Base-by-base conservation (phyloP, 2,113 vertebrate genomes). In the Anolis sagrei region DNA sequence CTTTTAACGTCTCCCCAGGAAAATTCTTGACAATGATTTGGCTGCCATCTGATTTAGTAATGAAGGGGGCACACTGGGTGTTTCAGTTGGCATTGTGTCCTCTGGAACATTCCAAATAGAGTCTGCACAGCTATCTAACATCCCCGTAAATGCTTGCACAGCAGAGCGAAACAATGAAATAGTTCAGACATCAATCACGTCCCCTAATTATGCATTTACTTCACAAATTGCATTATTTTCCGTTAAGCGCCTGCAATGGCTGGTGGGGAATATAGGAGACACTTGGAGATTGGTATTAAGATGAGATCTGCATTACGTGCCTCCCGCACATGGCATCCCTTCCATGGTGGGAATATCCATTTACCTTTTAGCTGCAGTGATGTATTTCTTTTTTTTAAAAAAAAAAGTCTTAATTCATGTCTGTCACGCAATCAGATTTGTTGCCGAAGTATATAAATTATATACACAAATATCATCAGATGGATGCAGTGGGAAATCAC, bases 401-500 rank as follows among this genome's bases (percentile, higher is more conserved):
- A 74, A 92, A 90, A 84, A 93, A 93, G 89, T 92, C 92, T 95
- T 94, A 94, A 94, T 94, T 92, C 91, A 77, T 76, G 86, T 94
- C 88, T 91, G 91, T 93, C 93, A 94, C 83, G 88, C 89, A 94
- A 95, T 95, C 93, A 93, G 92, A 93, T 93, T 93, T 93, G 92
- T 93, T 75, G 70, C 70, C 27, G 84, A 81, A 93, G 93, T 93
- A 94, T 89, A 95, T 92, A 92, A 95, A 93, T 92, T 94, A 90
- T 77, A 92, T 89, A 91, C 88, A 92, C 83, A 94, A 94, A 94
- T 88, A 93, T 81, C 91, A 73, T 88, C 75, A 87, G 92, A 90
- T 90, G 90, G 58, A 78, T 87, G 92, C 93, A 78, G 88, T 69
- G 81, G 90, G 90, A 92, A 85, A 90, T 94, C 92, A 82, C 92